These are phyloP conservation scores for Equus quagga DNA, from an alignment of 2,113 vertebrate genomes.

Conservation along the genomic window DNA sequence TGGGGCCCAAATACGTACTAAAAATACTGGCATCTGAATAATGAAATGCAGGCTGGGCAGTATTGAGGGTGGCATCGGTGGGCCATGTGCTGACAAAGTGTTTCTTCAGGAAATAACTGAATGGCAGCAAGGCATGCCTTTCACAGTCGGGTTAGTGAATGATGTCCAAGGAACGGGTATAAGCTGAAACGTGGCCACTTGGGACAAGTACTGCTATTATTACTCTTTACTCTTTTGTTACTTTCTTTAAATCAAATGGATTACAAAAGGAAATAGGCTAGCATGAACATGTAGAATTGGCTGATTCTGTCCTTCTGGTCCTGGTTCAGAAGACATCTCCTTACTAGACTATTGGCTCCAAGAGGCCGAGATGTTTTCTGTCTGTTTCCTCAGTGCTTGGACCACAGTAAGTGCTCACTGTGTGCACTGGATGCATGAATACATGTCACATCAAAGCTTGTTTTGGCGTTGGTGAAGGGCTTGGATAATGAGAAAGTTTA, in stretches of 20 bases:
- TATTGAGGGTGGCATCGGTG: background rate
- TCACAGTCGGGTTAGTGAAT: background rate
- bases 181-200: background rate
- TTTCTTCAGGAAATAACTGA: background rate
- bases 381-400: background rate
- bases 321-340: background rate
- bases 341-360: background rate
- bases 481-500: background rate
- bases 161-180: background rate
- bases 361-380: background rate
- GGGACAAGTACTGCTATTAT: background rate
- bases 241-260: background rate
- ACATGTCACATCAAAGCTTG: background rate
- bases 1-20: conserved; percentile 32
- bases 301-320: background rate
- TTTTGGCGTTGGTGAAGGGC: background rate
- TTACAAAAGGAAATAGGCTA: background rate
- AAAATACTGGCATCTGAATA: conserved; percentile 47
- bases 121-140: background rate
- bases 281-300: background rate
- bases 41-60: conserved; percentile 23
- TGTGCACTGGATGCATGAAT: background rate
- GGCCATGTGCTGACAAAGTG: background rate
- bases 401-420: background rate
- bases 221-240: background rate